A percentile compares a stretch with the other conserved stretches of the same genome.
Evolutionary conservation across 1,140 invertebrate genomes (phyloP).

Genomic region (Gryllus bimaculatus): DNA sequence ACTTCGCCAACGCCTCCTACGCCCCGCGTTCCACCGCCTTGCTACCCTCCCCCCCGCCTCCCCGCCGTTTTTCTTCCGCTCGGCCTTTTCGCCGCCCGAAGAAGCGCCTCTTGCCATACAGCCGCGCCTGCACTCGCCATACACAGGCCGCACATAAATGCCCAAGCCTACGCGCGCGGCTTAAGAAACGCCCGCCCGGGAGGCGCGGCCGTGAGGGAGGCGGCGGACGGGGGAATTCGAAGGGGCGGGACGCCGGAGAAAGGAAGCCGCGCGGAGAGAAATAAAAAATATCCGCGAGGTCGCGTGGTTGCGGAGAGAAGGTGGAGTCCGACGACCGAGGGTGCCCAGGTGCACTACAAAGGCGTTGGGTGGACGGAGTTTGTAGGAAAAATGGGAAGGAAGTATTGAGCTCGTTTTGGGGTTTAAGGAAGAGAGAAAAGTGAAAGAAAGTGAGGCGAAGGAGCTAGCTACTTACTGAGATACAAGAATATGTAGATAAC

Average conservation of each 20-base stretch:
- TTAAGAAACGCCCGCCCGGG: not conserved
- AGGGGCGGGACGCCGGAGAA: not conserved
- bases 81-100: not conserved
- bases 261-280: not conserved
- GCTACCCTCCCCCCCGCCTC: not conserved
- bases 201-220: not conserved
- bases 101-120: not conserved
- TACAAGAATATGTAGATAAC: too few species aligned
- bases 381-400: too few species aligned
- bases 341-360: too few species aligned
- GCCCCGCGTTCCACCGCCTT: too few species aligned
- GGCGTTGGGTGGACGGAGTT: too few species aligned
- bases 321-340: too few species aligned
- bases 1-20: too few species aligned
- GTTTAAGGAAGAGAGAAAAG: too few species aligned
- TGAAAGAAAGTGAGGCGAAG: too few species aligned
- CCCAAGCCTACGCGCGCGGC: not conserved
- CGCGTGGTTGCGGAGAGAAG: not conserved
- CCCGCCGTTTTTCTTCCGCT: not conserved
- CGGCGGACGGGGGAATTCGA: not conserved
- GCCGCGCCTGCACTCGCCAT: not conserved
- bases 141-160: not conserved
- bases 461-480: too few species aligned
- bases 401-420: too few species aligned
- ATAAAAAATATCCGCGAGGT: not conserved